A percentile compares a stretch with the other conserved stretches of the same genome.
phyloP scores from a whole-genome alignment of 2,113 vertebrate genomes.

The Dipodomys merriami region DNA sequence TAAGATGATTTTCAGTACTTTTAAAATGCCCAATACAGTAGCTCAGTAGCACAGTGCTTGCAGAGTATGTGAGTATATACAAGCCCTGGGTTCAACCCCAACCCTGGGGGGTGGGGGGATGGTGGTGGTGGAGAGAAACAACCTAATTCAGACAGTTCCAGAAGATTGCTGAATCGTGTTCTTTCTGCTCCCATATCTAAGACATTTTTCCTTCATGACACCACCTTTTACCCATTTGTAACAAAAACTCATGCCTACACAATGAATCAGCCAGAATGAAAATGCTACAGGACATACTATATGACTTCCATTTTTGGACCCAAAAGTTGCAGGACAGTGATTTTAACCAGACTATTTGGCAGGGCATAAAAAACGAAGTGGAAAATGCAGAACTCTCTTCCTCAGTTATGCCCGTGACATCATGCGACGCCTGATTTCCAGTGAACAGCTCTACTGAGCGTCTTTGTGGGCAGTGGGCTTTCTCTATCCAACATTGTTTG shows the following conservation, averaged over 20 bases:
- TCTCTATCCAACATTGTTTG: slow-evolving; percentile 33
- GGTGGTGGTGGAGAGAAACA: background rate
- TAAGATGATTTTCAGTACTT: background rate
- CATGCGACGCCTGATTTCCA: slow-evolving; percentile 16
- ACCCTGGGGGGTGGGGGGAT: no score
- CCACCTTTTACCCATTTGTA: background rate
- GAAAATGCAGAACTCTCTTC: slow-evolving; percentile 21
- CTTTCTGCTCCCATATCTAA: slow-evolving; percentile 5
- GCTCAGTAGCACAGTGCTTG: background rate
- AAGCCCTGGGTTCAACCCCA: background rate
- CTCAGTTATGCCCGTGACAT: slow-evolving; percentile 11
- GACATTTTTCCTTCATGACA: slow-evolving; percentile 37
- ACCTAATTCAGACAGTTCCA: background rate
- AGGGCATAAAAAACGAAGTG: slow-evolving; percentile 33
- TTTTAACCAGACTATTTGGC: slow-evolving; percentile 55
- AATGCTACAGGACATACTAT: background rate
- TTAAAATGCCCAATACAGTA: background rate
- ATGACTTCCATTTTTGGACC: slow-evolving; percentile 46
- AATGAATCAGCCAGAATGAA: slow-evolving; percentile 27
- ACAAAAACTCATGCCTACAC: slow-evolving; percentile 24
- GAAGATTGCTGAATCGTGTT: background rate
- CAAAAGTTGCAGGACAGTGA: slow-evolving; percentile 13
- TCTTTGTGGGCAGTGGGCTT: slow-evolving; percentile 54
- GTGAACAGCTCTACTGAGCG: slow-evolving; percentile 23
- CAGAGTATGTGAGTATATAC: no score